These are phyloP conservation scores for Yponomeuta evonymella DNA, from an alignment of 2,888 invertebrate genomes.

Conservation along the genomic window DNA sequence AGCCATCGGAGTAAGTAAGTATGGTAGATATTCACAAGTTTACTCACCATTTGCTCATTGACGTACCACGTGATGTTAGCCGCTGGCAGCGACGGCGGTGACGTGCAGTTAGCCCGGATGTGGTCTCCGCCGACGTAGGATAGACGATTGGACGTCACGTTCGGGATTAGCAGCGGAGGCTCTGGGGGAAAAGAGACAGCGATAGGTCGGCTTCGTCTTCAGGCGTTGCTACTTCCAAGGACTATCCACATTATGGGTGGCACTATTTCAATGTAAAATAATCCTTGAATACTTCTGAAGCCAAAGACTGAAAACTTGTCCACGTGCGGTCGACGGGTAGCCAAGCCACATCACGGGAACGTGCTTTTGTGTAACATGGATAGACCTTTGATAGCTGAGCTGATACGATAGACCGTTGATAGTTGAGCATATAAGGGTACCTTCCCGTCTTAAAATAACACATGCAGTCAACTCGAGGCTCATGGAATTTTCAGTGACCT, in stretches of 20 bases:
- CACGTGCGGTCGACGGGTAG: too few relatives aligned
- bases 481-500: too few relatives aligned
- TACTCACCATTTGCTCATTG: conserved; percentile 74
- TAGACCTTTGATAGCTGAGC: too few relatives aligned
- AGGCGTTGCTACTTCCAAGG: not conserved
- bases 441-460: too few relatives aligned
- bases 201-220: not conserved
- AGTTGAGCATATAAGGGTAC: too few relatives aligned
- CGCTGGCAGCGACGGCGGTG: conserved; percentile 78
- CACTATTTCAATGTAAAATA: not conserved
- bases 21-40: not conserved
- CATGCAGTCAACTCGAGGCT: too few relatives aligned
- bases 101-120: conserved; percentile 76
- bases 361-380: too few relatives aligned
- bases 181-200: conserved; percentile 50
- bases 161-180: conserved; percentile 75
- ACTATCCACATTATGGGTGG: not conserved
- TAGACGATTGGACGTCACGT: conserved; percentile 74
- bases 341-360: too few relatives aligned
- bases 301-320: too few relatives aligned
- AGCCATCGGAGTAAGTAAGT: too few relatives aligned
- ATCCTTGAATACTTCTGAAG: too few relatives aligned
- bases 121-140: conserved; percentile 77
- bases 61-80: conserved; percentile 80
- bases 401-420: too few relatives aligned